Evolutionary conservation across 2,888 invertebrate genomes (phyloP).

Genomic region (Ischnura elegans): DNA sequence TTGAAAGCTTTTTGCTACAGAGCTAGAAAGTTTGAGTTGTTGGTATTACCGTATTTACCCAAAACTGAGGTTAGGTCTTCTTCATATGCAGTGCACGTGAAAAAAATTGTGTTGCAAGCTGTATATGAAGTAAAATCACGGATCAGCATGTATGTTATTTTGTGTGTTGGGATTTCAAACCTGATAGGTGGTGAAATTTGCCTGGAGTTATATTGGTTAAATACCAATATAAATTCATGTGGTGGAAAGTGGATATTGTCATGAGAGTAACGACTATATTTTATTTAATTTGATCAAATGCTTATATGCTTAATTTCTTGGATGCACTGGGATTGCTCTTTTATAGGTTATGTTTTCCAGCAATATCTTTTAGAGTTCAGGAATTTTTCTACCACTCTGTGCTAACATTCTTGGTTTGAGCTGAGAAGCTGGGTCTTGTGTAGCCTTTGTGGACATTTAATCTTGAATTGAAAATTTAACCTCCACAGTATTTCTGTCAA

Average conservation of each 20-base stretch:
- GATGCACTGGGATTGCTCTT: background rate
- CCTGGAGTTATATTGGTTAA: background rate
- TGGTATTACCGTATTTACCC: conserved; percentile 67
- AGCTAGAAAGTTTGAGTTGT: conserved; percentile 71
- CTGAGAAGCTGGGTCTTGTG: no score
- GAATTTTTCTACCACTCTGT: no score
- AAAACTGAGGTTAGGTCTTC: conserved; percentile 58
- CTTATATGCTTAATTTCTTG: background rate
- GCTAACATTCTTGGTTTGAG: no score
- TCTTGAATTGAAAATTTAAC: no score
- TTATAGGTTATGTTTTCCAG: background rate
- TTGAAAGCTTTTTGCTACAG: conserved; percentile 70
- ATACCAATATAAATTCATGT: background rate
- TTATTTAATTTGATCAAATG: background rate
- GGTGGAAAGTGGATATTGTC: background rate
- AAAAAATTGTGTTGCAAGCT: background rate
- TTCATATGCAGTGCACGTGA: conserved; percentile 34
- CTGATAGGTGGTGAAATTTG: conserved; percentile 8
- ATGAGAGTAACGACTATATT: background rate
- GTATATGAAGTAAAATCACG: conserved; percentile 17
- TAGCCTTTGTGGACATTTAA: no score
- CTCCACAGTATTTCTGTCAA: no score
- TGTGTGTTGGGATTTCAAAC: background rate
- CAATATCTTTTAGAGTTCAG: background rate
- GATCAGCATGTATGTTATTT: background rate